phyloP scores from a whole-genome alignment of 2,797 vertebrate species.

The Alosa sapidissima region DNA sequence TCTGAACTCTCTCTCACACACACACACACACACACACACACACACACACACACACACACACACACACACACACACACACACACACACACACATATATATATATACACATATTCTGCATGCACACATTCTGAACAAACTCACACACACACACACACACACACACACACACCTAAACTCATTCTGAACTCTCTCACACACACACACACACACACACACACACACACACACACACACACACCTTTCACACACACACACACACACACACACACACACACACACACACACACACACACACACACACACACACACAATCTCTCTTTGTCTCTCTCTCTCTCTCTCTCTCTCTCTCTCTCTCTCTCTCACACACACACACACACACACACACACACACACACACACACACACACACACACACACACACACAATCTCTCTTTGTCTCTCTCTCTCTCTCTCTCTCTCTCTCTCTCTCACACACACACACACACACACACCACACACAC shows the following conservation, averaged over 20 bases:
- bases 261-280: not conserved
- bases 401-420: not conserved
- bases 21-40: not conserved
- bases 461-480: not conserved
- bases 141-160: not conserved
- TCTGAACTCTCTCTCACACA: no score
- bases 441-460: not conserved
- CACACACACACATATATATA: not conserved
- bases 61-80: not conserved
- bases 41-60: not conserved
- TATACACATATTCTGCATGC: not conserved
- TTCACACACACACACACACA: conserved; percentile 17
- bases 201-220: conserved; percentile 7
- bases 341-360: not conserved
- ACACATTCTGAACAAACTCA: not conserved
- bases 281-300: conserved; percentile 7
- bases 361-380: not conserved
- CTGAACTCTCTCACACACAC: no score
- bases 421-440: not conserved
- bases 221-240: conserved; percentile 30
- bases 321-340: not conserved
- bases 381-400: not conserved
- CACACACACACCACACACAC: conserved; percentile 27
- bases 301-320: not conserved
- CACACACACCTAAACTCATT: no score